Conservation (phyloP, 2,888 invertebrate genomes). For the Platycheirus albimanus region DNA sequence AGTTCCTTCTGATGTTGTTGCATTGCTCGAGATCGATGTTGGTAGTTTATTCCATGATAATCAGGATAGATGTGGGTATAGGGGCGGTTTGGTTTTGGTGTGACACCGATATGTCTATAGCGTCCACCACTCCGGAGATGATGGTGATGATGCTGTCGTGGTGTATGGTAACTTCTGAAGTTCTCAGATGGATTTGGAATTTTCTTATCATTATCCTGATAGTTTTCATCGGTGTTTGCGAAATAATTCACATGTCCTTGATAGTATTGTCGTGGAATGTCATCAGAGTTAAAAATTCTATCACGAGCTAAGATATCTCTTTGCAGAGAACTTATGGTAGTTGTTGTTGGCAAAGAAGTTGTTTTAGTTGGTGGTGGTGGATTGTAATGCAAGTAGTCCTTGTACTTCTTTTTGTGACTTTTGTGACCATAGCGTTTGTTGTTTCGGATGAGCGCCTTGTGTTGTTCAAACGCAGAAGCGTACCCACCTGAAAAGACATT, state of each 20-base stretch:
- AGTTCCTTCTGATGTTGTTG: constrained; percentile 58
- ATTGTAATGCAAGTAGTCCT: constrained; percentile 78
- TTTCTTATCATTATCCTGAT: constrained; percentile 26
- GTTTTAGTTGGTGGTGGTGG: constrained; percentile 71
- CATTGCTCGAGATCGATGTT: constrained; percentile 58
- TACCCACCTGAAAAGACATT: constrained; percentile 46
- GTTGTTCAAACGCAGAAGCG: constrained; percentile 79
- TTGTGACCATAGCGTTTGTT: constrained; percentile 80
- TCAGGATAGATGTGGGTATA: constrained; percentile 39
- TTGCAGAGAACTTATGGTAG: constrained; percentile 37
- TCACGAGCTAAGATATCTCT: constrained; percentile 54
- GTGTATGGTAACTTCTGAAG: constrained; percentile 21
- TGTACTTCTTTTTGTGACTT: constrained; percentile 81
- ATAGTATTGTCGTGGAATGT: constrained; percentile 78
- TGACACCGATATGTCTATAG: constrained; percentile 34
- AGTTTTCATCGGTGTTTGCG: constrained; percentile 76
- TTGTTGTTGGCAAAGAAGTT: constrained; percentile 41
- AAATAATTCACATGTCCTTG: constrained; percentile 81
- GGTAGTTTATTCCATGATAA: constrained; percentile 54
- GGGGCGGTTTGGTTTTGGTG: constrained; percentile 22
- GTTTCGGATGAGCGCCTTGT: constrained; percentile 79
- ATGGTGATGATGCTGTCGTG: constrained; percentile 48
- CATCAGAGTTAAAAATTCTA: constrained; percentile 56
- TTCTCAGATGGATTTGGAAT: constrained; percentile 7
- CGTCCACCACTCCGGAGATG: constrained; percentile 65